These are phyloP conservation scores for Jaculus jaculus DNA, from an alignment of 2,113 vertebrate genomes.

Conservation along the genomic window DNA sequence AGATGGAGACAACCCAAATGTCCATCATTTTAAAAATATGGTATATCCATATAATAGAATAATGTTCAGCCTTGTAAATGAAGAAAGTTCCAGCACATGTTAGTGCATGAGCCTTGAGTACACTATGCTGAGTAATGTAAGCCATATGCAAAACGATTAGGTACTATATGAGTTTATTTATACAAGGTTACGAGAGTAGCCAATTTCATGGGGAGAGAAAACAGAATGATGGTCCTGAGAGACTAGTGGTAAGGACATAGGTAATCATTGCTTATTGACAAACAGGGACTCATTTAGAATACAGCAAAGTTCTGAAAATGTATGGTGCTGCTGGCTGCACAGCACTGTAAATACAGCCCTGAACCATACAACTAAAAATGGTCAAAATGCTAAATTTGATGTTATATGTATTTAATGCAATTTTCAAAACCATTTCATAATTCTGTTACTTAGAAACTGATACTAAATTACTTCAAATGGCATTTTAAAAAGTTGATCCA, in stretches of 20 bases:
- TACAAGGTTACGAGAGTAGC: neutral
- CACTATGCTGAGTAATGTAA: neutral
- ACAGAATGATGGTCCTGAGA: neutral
- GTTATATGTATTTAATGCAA: neutral
- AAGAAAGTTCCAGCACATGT: neutral
- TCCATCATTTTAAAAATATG: neutral
- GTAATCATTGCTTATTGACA: neutral
- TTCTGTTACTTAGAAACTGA: neutral
- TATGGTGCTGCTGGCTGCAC: neutral
- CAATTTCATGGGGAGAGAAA: neutral
- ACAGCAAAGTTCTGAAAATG: neutral
- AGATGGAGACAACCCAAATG: neutral
- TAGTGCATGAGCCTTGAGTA: neutral
- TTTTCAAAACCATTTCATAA: neutral
- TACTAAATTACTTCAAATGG: neutral
- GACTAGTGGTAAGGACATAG: too few relatives aligned
- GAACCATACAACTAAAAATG: neutral
- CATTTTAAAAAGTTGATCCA: neutral
- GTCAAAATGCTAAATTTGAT: neutral
- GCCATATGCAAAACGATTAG: neutral
- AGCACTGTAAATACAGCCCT: neutral
- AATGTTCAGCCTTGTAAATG: neutral
- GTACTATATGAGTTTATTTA: neutral
- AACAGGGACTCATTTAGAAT: neutral
- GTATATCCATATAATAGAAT: neutral